Evolutionary conservation across 2,797 vertebrate genomes (phyloP).

Genomic region (Hemibagrus guttatus): DNA sequence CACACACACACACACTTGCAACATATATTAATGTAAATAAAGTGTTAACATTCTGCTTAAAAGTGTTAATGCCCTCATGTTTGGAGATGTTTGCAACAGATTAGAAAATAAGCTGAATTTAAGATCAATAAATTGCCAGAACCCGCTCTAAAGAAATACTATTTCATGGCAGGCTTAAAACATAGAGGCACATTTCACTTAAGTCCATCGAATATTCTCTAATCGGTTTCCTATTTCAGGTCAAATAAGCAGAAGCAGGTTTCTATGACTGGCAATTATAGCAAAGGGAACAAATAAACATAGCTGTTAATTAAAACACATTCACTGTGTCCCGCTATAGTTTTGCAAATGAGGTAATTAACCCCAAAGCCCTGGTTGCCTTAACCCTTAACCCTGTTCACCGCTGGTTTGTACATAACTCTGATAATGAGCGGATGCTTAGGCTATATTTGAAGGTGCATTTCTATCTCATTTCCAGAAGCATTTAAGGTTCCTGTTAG

Average conservation of each 20-base stretch:
- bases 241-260: slow-evolving; percentile 46
- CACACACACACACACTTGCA: no score
- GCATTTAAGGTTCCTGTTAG: neutral
- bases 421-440: neutral
- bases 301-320: slow-evolving; percentile 39
- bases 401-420: neutral
- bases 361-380: slow-evolving; percentile 38
- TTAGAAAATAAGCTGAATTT: slow-evolving; percentile 45
- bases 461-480: neutral
- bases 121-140: slow-evolving; percentile 41
- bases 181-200: slow-evolving; percentile 52
- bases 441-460: neutral
- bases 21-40: no score
- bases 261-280: slow-evolving; percentile 55
- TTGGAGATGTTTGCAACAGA: neutral
- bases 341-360: slow-evolving; percentile 53
- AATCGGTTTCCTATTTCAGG: slow-evolving; percentile 53
- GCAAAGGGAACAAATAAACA: slow-evolving; percentile 45
- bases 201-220: slow-evolving; percentile 52
- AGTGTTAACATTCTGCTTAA: no score
- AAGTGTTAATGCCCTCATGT: no score
- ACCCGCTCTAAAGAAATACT: slow-evolving; percentile 43
- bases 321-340: slow-evolving; percentile 47
- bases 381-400: slow-evolving; percentile 24
- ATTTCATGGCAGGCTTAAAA: slow-evolving; percentile 45